A percentile compares a stretch with the other conserved stretches of the same genome.
phyloP scores from a whole-genome alignment of 2,888 invertebrate species.

The Stegophylla sp. region DNA sequence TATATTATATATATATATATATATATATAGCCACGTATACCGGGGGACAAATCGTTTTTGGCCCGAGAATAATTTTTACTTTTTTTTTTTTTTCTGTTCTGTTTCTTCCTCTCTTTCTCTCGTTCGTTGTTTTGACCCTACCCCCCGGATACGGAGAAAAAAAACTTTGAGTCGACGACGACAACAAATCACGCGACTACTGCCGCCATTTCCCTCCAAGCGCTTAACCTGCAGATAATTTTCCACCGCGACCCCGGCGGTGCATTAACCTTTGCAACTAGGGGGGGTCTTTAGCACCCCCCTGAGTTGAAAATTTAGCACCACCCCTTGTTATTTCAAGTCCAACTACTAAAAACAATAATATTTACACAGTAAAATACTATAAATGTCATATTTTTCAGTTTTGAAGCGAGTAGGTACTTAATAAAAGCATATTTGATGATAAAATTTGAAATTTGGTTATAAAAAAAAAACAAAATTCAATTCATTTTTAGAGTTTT shows the following conservation, averaged over 20 bases:
- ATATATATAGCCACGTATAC: not conserved
- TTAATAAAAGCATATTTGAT: too few species aligned
- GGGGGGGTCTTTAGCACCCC: too few species aligned
- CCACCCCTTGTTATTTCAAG: too few species aligned
- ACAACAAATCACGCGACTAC: constrained; percentile 34
- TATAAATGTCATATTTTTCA: too few species aligned
- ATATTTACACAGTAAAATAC: too few species aligned
- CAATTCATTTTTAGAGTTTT: too few species aligned
- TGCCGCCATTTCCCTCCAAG: not conserved
- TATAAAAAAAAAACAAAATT: too few species aligned
- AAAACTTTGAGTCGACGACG: constrained; percentile 48
- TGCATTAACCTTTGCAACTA: too few species aligned
- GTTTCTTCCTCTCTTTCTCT: not conserved
- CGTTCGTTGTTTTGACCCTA: not conserved
- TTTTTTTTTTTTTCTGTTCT: constrained; percentile 4
- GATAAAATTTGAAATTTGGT: too few species aligned
- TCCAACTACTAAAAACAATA: too few species aligned
- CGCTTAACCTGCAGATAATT: not conserved
- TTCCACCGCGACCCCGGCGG: not conserved
- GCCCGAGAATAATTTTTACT: constrained; percentile 36
- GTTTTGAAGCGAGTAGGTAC: too few species aligned
- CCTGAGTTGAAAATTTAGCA: too few species aligned
- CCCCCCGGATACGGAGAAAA: constrained; percentile 2
- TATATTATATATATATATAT: constrained; percentile 6
- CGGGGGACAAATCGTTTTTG: constrained; percentile 50